Conservation (phyloP, 2,797 vertebrate genomes). For the Loris lydekkerianus region DNA sequence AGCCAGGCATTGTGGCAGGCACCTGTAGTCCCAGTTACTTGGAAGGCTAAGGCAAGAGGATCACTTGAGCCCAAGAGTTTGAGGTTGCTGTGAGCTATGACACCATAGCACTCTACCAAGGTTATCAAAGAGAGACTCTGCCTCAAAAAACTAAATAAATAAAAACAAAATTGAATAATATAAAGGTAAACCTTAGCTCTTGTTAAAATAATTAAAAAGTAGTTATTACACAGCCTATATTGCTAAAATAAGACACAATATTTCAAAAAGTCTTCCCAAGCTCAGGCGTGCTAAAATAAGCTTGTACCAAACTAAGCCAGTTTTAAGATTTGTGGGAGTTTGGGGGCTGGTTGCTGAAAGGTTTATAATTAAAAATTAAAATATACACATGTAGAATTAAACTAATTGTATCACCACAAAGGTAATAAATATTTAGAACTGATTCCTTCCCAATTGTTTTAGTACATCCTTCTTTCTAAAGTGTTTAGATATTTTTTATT, state of each 20-base stretch:
- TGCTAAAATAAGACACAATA: neutral
- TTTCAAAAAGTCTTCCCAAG: neutral
- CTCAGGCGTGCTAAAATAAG: rapidly evolving
- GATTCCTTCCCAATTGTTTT: neutral
- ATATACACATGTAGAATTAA: neutral
- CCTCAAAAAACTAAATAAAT: too few species aligned
- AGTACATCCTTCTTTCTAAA: neutral
- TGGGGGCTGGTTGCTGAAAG: neutral
- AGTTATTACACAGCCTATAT: neutral
- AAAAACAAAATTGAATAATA: too few species aligned
- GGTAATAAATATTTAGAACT: neutral
- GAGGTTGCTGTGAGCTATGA: too few species aligned
- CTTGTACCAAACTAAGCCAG: neutral
- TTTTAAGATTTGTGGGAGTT: neutral
- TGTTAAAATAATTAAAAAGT: neutral
- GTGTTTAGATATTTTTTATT: neutral
- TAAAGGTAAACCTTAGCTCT: neutral
- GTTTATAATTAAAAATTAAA: neutral
- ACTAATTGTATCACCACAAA: neutral
- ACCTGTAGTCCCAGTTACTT: too few species aligned
- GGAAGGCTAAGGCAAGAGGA: too few species aligned
- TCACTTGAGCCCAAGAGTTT: too few species aligned
- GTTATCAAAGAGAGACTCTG: too few species aligned
- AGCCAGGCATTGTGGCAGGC: too few species aligned
- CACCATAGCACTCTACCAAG: too few species aligned